Base-by-base conservation (phyloP, 2,888 invertebrate genomes). In the Pegoplata infirma region DNA sequence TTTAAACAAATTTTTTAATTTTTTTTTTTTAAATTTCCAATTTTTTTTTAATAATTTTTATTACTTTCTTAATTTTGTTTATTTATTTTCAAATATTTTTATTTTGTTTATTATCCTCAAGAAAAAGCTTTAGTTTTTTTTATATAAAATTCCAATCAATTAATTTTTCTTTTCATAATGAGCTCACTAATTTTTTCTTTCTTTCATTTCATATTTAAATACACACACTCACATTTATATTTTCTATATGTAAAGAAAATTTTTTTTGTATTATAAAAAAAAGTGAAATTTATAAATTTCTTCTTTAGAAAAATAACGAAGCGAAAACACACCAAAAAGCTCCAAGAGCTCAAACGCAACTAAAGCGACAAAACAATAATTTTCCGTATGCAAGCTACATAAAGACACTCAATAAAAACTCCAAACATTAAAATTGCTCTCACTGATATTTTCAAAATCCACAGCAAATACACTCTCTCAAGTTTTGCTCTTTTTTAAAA, bases 261-360 rank as follows among this genome's bases (percentile, higher is more conserved):
- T 74, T 68, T 49, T 68, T 72, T 73, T 53, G 61, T 72, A 63
- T 71, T 67, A 47, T 74, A 66, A 55, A 19, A 71, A 66, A 74
- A 75, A 63, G 71, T 75, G 67, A 79, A 79, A 72, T 79, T 75
- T 73, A 25, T 32, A 46, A 53, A 64, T 63, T 67, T 66, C 59
- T 17, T 58, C 63, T 49, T 56, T 47, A 61, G 23, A 36, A 17
- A 44, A 67, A 71, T 32, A 79, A 74, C 74, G 75, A 79, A 79
- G 46, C 79, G 78, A 77, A 80, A 84, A 85, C 84, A 85, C 85
- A 86, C 87, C 86, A 86, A 86, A 87, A 87, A 87, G 85, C 87
- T 85, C 85, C 86, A 85, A 86, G 86, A 85, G 86, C 82, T 84
- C 84, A 83, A 87, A 85, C 84, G 84, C 85, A 85, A 86, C 85